Percentiles rank a stretch among this genome's conserved stretches.
These are phyloP conservation scores for Sapajus apella DNA, from an alignment of 2,113 vertebrate species.

Conservation along the genomic window DNA sequence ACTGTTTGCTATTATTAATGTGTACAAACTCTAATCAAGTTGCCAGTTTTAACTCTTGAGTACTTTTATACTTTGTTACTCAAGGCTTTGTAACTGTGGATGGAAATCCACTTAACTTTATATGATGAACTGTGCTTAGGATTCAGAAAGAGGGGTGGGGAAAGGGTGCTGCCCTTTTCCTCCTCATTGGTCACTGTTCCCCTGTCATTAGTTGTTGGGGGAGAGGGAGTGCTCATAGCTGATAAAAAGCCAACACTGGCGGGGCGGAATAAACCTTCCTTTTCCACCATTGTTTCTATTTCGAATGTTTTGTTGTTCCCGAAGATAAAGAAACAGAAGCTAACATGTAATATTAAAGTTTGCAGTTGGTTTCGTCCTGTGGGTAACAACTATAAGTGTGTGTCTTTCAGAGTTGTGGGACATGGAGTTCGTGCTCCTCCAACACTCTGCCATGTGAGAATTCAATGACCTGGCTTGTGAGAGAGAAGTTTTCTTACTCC, in stretches of 20 bases:
- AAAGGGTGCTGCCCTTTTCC: background rate
- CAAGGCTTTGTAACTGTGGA: background rate
- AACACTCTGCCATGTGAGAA: background rate
- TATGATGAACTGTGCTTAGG: background rate
- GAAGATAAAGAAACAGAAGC: background rate
- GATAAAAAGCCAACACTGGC: background rate
- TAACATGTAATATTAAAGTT: background rate
- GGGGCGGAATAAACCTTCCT: background rate
- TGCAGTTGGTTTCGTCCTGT: background rate
- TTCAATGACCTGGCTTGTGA: background rate
- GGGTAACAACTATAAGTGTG: background rate
- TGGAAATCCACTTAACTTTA: background rate
- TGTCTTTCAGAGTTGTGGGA: background rate
- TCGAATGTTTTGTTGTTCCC: background rate
- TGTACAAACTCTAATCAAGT: background rate
- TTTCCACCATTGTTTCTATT: background rate
- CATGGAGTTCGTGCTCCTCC: background rate
- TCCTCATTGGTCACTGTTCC: background rate
- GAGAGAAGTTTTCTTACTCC: background rate
- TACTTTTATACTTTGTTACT: background rate
- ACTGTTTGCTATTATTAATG: background rate
- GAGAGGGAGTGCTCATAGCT: background rate
- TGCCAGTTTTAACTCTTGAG: background rate
- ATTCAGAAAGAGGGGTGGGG: background rate
- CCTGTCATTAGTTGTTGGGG: background rate